phyloP scores from a whole-genome alignment of 2,888 invertebrate genomes.

The Protonemura montana region DNA sequence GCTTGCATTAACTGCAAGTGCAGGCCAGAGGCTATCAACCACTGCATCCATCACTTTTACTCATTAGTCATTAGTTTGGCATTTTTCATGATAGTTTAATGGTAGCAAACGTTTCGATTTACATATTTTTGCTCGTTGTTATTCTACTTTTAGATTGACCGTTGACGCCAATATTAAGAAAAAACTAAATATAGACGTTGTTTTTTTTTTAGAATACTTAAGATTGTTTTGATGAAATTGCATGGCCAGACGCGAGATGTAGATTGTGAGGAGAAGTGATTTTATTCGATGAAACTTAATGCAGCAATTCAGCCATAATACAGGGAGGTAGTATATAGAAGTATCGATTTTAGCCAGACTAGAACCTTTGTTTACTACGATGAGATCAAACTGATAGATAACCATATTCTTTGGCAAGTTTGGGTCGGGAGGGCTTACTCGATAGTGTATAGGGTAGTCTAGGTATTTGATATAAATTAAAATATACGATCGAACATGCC shows the following conservation, averaged over 20 bases:
- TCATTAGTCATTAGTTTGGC: neutral
- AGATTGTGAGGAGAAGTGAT: neutral
- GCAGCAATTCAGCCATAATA: neutral
- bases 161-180: neutral
- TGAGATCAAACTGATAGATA: too few relatives aligned
- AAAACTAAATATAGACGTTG: neutral
- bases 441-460: too few relatives aligned
- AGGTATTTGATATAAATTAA: neutral
- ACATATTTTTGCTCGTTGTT: neutral
- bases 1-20: neutral
- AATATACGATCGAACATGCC: neutral
- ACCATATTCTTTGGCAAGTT: too few relatives aligned
- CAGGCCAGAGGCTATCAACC: neutral
- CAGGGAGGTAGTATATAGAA: neutral
- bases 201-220: neutral
- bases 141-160: slow-evolving; percentile 7
- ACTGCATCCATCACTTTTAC: neutral
- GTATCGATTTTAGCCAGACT: neutral
- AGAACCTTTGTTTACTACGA: too few relatives aligned
- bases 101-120: neutral
- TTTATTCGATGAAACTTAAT: neutral
- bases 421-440: too few relatives aligned
- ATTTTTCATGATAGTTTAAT: neutral
- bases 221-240: neutral
- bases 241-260: neutral